Evolutionary conservation across 2,888 invertebrate genomes (phyloP), one percentile per base, ranked within the genome.

Genomic region (Pomacea canaliculata): DNA sequence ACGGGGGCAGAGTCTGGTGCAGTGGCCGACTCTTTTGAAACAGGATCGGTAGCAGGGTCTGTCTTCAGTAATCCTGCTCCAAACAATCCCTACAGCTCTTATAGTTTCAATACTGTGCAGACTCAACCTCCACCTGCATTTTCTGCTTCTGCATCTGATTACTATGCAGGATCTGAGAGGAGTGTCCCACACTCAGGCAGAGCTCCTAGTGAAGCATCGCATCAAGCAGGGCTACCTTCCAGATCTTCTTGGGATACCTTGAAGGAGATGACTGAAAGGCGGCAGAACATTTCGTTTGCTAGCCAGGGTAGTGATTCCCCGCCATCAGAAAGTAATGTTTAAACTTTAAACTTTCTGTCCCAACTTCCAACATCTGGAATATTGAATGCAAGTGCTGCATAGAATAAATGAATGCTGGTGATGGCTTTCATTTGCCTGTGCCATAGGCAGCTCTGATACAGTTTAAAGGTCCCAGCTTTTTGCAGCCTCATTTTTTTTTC

Each of bases 21-120:
- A 19, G 73, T 59, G 71, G 80, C 76, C 2, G 80, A 78, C 60
- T 80, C 77, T 8, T 19, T 76, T 49, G 87, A 86, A 65, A 84
- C 85, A 12, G 85, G 82, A 37, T 87, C 87, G 3, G 78, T 86
- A 27, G 80, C 85, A 48, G 86, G 85, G 69, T 87, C 87, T 16
- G 84, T 84, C 70, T 86, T 85, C 78, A 84, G 80, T 69, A 78
- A 77, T 4, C 74, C 71, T 23, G 62, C 60, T 59, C 48, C 23
- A 49, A 19, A 16, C n/a, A 19, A 19, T 27, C 63, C 19, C 0
- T 63, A 63, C 27, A 12, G 10, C 10, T 19, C 63, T 4, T 19
- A 63, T 1, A 27, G n/a, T n/a, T 63, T 63, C 27, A 27, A 23
- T 23, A 12, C 63, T 19, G 1, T 23, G 27, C 63, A 63, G 63